These are phyloP conservation scores for Cariama cristata DNA, from an alignment of 2,113 vertebrate species.

Conservation along the genomic window DNA sequence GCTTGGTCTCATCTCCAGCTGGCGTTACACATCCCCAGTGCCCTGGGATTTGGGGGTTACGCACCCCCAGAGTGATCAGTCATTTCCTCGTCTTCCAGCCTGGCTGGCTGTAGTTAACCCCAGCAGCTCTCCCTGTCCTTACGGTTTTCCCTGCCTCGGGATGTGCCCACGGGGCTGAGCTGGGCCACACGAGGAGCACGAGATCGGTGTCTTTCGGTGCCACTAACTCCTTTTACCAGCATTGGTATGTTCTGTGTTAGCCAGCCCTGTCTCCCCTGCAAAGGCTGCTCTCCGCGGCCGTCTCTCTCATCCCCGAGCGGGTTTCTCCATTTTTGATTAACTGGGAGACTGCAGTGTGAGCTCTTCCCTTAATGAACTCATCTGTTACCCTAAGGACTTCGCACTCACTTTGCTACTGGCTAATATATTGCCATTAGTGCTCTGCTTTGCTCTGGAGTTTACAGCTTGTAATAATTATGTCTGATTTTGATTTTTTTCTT, in stretches of 20 bases:
- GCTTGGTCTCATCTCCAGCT: background rate
- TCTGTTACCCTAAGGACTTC: slow-evolving; percentile 44
- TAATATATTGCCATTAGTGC: slow-evolving; percentile 75
- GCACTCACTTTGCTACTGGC: slow-evolving; percentile 51
- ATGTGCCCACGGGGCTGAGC: background rate
- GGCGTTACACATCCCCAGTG: background rate
- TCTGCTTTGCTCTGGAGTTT: slow-evolving; percentile 65
- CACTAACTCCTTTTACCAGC: background rate
- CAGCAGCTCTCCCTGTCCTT: background rate
- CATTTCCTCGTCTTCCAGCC: background rate
- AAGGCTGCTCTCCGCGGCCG: background rate
- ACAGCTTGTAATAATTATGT: slow-evolving; percentile 74
- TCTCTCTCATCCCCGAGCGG: background rate
- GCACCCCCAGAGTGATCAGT: background rate
- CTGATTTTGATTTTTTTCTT: slow-evolving; percentile 65
- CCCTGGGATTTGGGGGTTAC: background rate
- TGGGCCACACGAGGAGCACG: fast-evolving
- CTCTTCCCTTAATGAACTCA: slow-evolving; percentile 72
- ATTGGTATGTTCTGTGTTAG: background rate
- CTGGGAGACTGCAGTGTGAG: slow-evolving; percentile 50
- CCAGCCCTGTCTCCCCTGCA: background rate
- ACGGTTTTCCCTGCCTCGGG: background rate
- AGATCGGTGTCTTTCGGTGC: fast-evolving
- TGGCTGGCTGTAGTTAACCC: background rate
- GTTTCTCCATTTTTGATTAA: slow-evolving; percentile 62